Evolutionary conservation across 2,888 invertebrate species (phyloP), one percentile per base, ranked within the genome.

Genomic region (Diaprepes abbreviatus): DNA sequence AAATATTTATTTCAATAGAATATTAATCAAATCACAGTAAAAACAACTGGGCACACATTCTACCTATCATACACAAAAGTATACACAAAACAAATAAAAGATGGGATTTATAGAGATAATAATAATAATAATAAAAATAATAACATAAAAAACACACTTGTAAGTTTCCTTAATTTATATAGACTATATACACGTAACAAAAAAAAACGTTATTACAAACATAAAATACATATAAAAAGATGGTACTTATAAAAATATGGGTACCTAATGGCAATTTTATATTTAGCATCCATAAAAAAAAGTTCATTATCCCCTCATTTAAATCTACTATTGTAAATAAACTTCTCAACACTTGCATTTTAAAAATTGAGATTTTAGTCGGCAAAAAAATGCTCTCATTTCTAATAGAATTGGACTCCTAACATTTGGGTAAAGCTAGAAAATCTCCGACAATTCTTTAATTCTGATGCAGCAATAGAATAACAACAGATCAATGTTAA

Each of bases 1-100:
- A 52, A 40, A 58, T 70, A 45, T 65, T 54, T 70, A 70, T 59
- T 70, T 43, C 45, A 59, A 70, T 70, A 66, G 60, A 52, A 31
- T 52, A 64, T 57, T 65, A 59, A 64, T 64, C 31, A 55, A 70
- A 70, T 70, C 70, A 70, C 70, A 70, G 70, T 52, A 64, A 54
- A 59, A 62, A 69, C 64, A 69, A 66, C 59, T 64, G 58, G 59
- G 35, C 64, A 64, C 50, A 64, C 69, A 69, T 57, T 28, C 68
- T 28, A n/a, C n/a, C n/a, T n/a, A 55, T 55, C 40, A 7, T 58
- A 50, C 48, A 57, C 17, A 58, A 38, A 57, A 7, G 19, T 45
- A 19, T 62, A 63, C 63, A 63, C 55, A 67, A 24, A 36, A 50
- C 40, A 65, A 16, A 7, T 58, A 21, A 52, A 60, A 60, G 31